Percentiles rank a stretch among this genome's conserved stretches.
Conservation (phyloP, 2,113 vertebrate genomes). For the Kryptolebias marmoratus region DNA sequence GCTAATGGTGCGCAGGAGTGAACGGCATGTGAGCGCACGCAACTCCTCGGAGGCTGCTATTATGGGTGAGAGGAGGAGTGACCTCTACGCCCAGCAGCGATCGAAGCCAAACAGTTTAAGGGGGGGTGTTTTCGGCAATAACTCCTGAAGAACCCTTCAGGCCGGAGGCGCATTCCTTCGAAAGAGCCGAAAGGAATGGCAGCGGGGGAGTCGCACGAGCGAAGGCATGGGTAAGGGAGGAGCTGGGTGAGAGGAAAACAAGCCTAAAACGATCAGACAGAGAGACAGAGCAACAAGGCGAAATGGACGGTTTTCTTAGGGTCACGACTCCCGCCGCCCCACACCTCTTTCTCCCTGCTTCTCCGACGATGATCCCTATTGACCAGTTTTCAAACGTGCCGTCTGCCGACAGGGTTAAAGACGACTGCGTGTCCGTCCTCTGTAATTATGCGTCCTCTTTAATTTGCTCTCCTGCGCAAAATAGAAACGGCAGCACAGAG, state of each 20-base stretch:
- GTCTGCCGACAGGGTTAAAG: no score
- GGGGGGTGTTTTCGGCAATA: slow-evolving; percentile 41
- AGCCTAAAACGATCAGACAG: slow-evolving; percentile 35
- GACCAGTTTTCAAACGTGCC: no score
- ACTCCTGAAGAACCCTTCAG: slow-evolving; percentile 34
- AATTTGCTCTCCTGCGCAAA: slow-evolving; percentile 1
- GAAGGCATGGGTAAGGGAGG: background rate
- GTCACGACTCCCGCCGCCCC: background rate
- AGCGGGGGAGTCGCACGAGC: slow-evolving; percentile 26
- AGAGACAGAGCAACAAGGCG: slow-evolving; percentile 10
- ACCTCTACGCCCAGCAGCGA: slow-evolving; percentile 42
- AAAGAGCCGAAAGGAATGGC: slow-evolving; percentile 18
- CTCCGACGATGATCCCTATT: no score
- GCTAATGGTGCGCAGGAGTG: slow-evolving; percentile 40
- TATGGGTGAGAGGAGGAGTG: slow-evolving; percentile 43
- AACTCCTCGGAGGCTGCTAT: slow-evolving; percentile 13
- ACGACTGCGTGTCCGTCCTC: background rate
- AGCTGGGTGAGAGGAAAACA: slow-evolving; percentile 43
- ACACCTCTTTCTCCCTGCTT: no score
- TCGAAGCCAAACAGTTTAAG: slow-evolving; percentile 40
- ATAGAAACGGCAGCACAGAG: slow-evolving; percentile 17
- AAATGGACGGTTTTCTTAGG: slow-evolving; percentile 15
- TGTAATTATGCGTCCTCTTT: slow-evolving; percentile 41
- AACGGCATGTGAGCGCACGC: slow-evolving; percentile 4
- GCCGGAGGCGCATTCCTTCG: slow-evolving; percentile 62